Evolutionary conservation across 2,888 invertebrate species (phyloP).

Genomic region (Spisula solida): DNA sequence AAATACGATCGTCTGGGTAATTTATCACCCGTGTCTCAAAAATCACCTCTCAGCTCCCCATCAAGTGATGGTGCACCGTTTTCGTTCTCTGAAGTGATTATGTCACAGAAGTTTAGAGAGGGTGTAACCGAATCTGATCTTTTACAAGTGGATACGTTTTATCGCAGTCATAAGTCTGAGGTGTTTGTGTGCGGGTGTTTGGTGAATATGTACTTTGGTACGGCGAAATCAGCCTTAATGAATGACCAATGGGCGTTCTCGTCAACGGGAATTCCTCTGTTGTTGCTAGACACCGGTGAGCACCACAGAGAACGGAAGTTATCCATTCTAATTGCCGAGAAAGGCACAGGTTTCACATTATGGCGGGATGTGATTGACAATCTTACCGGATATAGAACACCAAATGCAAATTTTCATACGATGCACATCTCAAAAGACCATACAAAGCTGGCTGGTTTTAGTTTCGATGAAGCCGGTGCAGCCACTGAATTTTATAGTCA

Average conservation of each 20-base stretch:
- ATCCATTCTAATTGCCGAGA: conserved; percentile 92
- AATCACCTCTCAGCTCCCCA: conserved; percentile 65
- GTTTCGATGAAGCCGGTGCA: conserved; percentile 92
- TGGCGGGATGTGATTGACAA: conserved; percentile 95
- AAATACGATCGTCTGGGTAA: conserved; percentile 85
- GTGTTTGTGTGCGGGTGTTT: conserved; percentile 93
- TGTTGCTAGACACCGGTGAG: conserved; percentile 93
- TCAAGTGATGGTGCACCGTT: conserved; percentile 57
- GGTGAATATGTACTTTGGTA: conserved; percentile 89
- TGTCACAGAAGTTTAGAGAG: conserved; percentile 74
- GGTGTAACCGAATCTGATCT: conserved; percentile 84
- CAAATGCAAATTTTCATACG: conserved; percentile 92
- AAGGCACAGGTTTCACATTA: conserved; percentile 93
- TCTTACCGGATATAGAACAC: conserved; percentile 91
- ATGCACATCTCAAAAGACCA: conserved; percentile 94
- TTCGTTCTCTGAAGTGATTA: conserved; percentile 55
- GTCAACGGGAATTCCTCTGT: conserved; percentile 93
- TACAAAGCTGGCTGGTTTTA: conserved; percentile 92
- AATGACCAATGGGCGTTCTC: conserved; percentile 91
- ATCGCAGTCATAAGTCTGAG: conserved; percentile 92
- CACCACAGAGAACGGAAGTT: conserved; percentile 89
- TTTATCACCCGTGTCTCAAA: conserved; percentile 68
- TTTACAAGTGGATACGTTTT: conserved; percentile 86
- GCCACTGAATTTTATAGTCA: conserved; percentile 90
- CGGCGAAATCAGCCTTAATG: conserved; percentile 74